phyloP scores from a whole-genome alignment of 23 tunicate genomes.

The Phallusia fumigata region DNA sequence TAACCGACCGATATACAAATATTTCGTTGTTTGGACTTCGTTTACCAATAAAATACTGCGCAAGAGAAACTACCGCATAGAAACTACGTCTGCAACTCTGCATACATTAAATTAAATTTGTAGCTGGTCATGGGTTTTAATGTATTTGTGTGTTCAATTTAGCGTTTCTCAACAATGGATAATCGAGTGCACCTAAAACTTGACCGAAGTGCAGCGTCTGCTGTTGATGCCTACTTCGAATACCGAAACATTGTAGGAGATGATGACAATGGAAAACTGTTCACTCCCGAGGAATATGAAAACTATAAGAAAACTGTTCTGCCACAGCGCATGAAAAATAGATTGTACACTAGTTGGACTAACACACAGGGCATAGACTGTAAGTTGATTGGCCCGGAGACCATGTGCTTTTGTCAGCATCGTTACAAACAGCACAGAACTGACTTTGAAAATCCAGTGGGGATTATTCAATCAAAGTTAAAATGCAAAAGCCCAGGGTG shows the following conservation, averaged over 20 bases:
- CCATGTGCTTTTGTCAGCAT: slow-evolving; percentile 89
- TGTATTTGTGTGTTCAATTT: no score
- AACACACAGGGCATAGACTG: slow-evolving; percentile 90
- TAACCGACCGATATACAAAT: no score
- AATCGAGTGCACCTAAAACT: slow-evolving; percentile 65
- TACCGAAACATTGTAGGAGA: slow-evolving; percentile 85
- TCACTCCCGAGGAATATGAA: slow-evolving; percentile 88
- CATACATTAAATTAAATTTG: no score
- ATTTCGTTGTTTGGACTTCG: no score
- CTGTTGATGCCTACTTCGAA: slow-evolving; percentile 91
- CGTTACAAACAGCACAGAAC: slow-evolving; percentile 82
- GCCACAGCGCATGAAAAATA: slow-evolving; percentile 63
- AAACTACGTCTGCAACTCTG: no score
- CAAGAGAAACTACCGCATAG: no score
- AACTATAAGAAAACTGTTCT: slow-evolving; percentile 71
- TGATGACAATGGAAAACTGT: slow-evolving; percentile 91
- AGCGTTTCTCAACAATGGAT: slow-evolving; percentile 35
- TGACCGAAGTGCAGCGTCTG: slow-evolving; percentile 55
- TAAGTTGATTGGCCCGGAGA: slow-evolving; percentile 95
- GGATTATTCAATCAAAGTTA: slow-evolving; percentile 9
- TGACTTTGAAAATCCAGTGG: slow-evolving; percentile 48
- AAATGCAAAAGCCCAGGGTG: slow-evolving; percentile 57
- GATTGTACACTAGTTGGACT: slow-evolving; percentile 88
- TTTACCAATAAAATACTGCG: no score
- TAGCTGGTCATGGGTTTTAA: no score